phyloP scores from a whole-genome alignment of 2,113 vertebrate species.

The Heterotilapia buettikoferi region DNA sequence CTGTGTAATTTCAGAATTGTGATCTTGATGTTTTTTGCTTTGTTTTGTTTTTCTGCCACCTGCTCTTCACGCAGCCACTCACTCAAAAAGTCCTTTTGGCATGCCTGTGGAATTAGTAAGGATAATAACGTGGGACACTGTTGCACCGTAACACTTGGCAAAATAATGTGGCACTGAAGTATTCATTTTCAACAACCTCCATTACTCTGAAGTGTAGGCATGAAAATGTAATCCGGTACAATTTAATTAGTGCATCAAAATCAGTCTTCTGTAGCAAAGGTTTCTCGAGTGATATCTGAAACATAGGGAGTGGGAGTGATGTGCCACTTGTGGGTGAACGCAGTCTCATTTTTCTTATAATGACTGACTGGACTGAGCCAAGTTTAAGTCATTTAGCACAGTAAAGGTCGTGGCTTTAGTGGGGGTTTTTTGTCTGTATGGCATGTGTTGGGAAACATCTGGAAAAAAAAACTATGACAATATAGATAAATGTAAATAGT shows the following conservation, averaged over 20 bases:
- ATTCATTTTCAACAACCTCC: background rate
- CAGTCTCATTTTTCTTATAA: background rate
- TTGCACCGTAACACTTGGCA: background rate
- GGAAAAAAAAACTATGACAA: background rate
- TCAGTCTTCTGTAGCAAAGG: background rate
- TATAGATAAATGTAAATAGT: background rate
- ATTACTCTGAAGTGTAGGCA: background rate
- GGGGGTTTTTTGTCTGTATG: background rate
- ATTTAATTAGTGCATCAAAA: background rate
- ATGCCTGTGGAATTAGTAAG: background rate
- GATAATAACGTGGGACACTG: background rate
- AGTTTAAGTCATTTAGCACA: conserved; percentile 18
- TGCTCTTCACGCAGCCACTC: background rate
- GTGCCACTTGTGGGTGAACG: background rate
- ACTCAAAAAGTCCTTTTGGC: background rate
- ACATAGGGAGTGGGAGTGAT: background rate
- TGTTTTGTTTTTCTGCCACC: background rate
- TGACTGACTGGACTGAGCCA: conserved; percentile 5
- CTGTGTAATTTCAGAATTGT: background rate
- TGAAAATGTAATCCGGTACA: background rate
- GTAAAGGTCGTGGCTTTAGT: conserved; percentile 9
- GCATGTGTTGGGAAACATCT: background rate
- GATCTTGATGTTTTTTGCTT: background rate
- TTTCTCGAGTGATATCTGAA: background rate
- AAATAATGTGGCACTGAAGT: background rate